phyloP scores from a whole-genome alignment of 2,113 vertebrate species.

The Strix uralensis region DNA sequence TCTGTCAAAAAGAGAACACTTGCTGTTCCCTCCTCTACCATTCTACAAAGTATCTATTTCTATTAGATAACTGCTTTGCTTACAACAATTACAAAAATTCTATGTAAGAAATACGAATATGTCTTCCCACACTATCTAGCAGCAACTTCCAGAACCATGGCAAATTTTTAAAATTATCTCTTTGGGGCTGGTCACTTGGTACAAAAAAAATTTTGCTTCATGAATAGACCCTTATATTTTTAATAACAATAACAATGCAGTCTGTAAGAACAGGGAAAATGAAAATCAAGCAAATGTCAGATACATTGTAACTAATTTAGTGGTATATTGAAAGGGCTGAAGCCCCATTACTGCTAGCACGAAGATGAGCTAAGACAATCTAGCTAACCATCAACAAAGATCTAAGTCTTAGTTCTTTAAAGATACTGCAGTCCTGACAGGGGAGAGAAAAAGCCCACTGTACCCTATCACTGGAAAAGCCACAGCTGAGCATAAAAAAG shows the following conservation, averaged over 20 bases:
- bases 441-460: background rate
- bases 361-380: background rate
- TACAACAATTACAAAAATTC: background rate
- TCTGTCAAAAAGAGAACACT: background rate
- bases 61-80: background rate
- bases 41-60: background rate
- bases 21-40: background rate
- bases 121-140: background rate
- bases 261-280: background rate
- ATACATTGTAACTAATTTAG: background rate
- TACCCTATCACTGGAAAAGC: background rate
- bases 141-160: background rate
- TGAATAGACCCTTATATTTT: background rate
- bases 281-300: background rate
- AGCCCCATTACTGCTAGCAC: background rate
- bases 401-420: background rate
- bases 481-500: background rate
- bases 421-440: background rate
- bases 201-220: background rate
- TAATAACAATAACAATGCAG: background rate
- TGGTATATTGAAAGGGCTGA: background rate
- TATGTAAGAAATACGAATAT: background rate
- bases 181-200: background rate
- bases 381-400: background rate
- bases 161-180: background rate